Base-by-base conservation (phyloP, 2,797 vertebrate species). In the Ctenopoma multispine region DNA sequence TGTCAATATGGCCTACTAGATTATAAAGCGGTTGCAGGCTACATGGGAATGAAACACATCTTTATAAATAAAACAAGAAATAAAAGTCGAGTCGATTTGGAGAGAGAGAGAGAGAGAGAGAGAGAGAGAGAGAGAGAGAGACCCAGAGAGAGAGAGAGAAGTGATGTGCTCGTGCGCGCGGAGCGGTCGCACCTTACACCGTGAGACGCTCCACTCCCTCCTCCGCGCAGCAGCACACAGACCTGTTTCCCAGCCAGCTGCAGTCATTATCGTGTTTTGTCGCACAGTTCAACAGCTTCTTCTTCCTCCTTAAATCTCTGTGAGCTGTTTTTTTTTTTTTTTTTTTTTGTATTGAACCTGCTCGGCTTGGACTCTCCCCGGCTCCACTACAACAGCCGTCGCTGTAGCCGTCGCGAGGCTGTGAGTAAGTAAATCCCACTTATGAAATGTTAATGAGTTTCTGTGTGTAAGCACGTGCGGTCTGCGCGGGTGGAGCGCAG, bases 361-460 rank as follows among this genome's bases (percentile, higher is more conserved):
- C 31, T 34, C 14, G 23, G 20, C n/a, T 67, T 3, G 36, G 36
- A 44, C 75, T 49, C 7, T 40, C 12, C 49, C 9, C 65, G 27
- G 51, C 18, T 64, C 48, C 55, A 1, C 63, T 38, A 38, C 79
- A 41, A 48, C 58, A 3, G 20, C 34, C 4, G 49, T 43, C 0
- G 54, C 17, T 21, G 24, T 17, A 51, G 69, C 44, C 55, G 57
- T 72, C 63, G 57, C 48, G 68, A 36, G 49, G 13, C 63, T 31
- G 84, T 83, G 63, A 86, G 86, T 85, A 63, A 79, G 59, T 36
- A 46, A 77, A 56, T 36, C 44, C 7, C 7, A 34, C 60, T 58
- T 47, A 0, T 80, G 59, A 3, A 7, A 20, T 10, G 36, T 79
- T 57, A 41, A 63, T 20, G 13, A 47, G 31, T 10, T 13, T 17